Conservation (phyloP, 2,113 vertebrate species). For the Psammodynastes pulverulentus region DNA sequence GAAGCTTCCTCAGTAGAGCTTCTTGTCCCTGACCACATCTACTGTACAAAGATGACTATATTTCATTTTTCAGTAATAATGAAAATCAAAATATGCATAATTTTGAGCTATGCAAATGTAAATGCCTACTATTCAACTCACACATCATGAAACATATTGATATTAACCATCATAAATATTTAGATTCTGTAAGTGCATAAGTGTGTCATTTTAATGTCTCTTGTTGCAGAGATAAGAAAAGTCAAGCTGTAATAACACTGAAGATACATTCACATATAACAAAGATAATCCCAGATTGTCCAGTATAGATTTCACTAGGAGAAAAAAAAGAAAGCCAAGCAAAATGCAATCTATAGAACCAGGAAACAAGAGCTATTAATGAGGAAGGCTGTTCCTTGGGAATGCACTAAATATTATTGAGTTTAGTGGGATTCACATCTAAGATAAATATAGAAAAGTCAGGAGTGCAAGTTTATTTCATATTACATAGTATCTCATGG, state of each 20-base stretch:
- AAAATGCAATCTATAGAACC: background rate
- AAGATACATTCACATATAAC: background rate
- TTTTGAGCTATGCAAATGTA: background rate
- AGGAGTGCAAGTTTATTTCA: background rate
- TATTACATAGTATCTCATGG: background rate
- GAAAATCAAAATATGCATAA: background rate
- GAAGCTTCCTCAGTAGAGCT: background rate
- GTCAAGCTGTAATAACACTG: background rate
- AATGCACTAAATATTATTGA: background rate
- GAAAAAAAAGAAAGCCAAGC: background rate
- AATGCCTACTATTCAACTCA: background rate
- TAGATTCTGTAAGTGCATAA: background rate
- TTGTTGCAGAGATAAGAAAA: background rate
- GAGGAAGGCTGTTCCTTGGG: background rate
- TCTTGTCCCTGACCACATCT: background rate
- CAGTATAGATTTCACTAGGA: background rate
- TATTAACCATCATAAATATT: background rate
- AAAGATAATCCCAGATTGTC: background rate
- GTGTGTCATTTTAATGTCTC: background rate
- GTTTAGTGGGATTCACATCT: background rate
- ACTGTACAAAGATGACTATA: background rate
- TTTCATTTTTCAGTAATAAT: background rate
- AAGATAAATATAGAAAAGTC: background rate
- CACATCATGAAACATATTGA: background rate
- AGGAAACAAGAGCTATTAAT: background rate